Percentiles rank a stretch among this genome's conserved stretches.
These are phyloP conservation scores for Vultur gryphus DNA, from an alignment of 2,797 vertebrate genomes.

Conservation along the genomic window DNA sequence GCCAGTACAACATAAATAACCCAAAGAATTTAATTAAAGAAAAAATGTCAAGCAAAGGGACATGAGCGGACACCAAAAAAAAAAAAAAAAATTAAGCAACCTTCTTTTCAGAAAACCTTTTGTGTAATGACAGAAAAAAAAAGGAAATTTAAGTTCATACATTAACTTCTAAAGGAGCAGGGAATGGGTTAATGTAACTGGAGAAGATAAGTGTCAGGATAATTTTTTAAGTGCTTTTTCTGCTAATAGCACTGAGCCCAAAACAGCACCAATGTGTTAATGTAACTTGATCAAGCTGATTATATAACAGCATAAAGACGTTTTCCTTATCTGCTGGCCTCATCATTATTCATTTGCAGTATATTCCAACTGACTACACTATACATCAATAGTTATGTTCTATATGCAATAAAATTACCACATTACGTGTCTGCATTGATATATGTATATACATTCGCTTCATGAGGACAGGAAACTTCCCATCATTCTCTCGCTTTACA, in stretches of 20 bases:
- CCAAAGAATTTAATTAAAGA: background rate
- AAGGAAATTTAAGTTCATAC: background rate
- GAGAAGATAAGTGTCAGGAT: background rate
- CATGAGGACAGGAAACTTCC: background rate
- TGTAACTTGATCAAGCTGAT: constrained; percentile 50
- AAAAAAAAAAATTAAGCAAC: background rate
- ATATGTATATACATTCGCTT: background rate
- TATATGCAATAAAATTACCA: constrained; percentile 29
- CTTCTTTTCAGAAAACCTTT: background rate
- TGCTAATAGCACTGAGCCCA: background rate
- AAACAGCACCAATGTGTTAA: constrained; percentile 24
- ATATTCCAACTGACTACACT: constrained; percentile 21
- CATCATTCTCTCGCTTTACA: background rate
- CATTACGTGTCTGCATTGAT: constrained; percentile 22
- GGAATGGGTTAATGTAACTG: background rate
- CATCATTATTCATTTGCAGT: constrained; percentile 52
- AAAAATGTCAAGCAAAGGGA: background rate
- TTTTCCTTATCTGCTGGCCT: constrained; percentile 20
- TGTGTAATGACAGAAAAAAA: background rate
- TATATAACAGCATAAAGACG: constrained; percentile 7
- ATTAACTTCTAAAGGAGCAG: background rate
- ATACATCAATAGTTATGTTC: constrained; percentile 35
- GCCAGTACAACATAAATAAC: constrained; percentile 40
- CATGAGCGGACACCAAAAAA: background rate
- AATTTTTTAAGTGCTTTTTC: constrained; percentile 48